Percentiles rank a stretch among this genome's conserved stretches.
phyloP scores from a whole-genome alignment of 1,140 invertebrate species.

The Tachypleus tridentatus region DNA sequence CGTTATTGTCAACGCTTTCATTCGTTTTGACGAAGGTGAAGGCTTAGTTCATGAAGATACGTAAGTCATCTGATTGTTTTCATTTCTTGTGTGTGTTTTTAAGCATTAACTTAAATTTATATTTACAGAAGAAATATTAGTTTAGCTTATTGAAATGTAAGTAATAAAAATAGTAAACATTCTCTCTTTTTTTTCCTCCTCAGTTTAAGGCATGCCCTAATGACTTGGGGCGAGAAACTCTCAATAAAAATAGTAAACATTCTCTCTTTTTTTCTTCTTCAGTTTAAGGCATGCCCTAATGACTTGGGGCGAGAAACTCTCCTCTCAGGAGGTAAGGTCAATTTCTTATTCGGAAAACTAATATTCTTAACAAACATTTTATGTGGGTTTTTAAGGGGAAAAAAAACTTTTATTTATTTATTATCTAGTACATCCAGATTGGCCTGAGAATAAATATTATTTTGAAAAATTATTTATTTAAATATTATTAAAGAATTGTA shows the following conservation, averaged over 20 bases:
- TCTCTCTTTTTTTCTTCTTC: conserved; percentile 21
- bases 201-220: conserved; percentile 82
- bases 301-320: conserved; percentile 96
- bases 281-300: conserved; percentile 85
- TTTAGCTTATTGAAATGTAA: no score
- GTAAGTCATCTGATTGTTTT: conserved; percentile 29
- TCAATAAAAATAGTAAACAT: conserved; percentile 27
- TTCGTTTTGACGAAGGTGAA: conserved; percentile 72
- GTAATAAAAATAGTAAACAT: no score
- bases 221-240: conserved; percentile 96
- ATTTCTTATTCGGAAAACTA: neutral
- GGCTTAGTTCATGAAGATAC: conserved; percentile 38
- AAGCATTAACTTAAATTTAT: no score
- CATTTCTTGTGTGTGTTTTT: no score
- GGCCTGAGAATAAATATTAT: no score
- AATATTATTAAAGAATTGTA: no score
- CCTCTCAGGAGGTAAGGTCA: conserved; percentile 53
- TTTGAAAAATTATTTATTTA: no score
- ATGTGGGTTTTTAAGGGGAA: no score
- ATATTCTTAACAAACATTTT: no score
- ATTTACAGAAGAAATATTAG: no score
- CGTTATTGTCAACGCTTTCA: conserved; percentile 86
- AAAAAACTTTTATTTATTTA: no score
- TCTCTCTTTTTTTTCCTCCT: conserved; percentile 19
- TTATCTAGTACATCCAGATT: no score